Conservation (phyloP, 2,888 invertebrate species). For the Cerastis rubricosa region DNA sequence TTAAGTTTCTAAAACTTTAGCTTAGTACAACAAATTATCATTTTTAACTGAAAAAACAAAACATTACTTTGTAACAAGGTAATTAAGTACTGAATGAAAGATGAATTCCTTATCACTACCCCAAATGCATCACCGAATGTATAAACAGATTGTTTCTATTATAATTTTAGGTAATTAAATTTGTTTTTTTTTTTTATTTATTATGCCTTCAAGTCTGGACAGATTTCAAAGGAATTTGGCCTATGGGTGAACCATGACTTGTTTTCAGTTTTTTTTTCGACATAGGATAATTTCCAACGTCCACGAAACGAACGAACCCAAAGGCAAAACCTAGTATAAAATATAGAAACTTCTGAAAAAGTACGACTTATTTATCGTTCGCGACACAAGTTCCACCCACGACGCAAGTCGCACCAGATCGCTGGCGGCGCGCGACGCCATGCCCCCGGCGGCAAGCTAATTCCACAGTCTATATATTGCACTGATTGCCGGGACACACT, state of each 20-base stretch:
- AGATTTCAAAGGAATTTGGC: not conserved
- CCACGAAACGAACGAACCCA: not conserved
- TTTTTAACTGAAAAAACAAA: too few species aligned
- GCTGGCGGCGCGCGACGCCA: slow-evolving; percentile 48
- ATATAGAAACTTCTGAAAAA: slow-evolving; percentile 33
- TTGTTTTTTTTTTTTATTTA: too few species aligned
- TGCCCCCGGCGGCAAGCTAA: slow-evolving; percentile 81
- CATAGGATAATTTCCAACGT: not conserved
- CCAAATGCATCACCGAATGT: not conserved
- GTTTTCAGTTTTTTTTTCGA: too few species aligned
- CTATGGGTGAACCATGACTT: not conserved
- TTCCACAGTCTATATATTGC: slow-evolving; percentile 87
- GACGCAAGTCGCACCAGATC: slow-evolving; percentile 40
- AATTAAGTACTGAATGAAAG: not conserved
- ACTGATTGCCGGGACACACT: slow-evolving; percentile 83
- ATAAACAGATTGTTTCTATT: not conserved
- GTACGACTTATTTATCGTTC: slow-evolving; percentile 15
- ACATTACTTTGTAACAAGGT: not conserved
- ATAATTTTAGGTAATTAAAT: not conserved
- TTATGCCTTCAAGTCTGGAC: not conserved
- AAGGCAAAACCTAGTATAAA: not conserved
- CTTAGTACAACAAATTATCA: not conserved
- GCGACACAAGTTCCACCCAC: slow-evolving; percentile 59
- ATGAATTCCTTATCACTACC: not conserved
- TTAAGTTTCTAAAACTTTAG: slow-evolving; percentile 17